A percentile compares a stretch with the other conserved stretches of the same genome.
Conservation (phyloP, 2,888 invertebrate species). For the Eledona agricola region DNA sequence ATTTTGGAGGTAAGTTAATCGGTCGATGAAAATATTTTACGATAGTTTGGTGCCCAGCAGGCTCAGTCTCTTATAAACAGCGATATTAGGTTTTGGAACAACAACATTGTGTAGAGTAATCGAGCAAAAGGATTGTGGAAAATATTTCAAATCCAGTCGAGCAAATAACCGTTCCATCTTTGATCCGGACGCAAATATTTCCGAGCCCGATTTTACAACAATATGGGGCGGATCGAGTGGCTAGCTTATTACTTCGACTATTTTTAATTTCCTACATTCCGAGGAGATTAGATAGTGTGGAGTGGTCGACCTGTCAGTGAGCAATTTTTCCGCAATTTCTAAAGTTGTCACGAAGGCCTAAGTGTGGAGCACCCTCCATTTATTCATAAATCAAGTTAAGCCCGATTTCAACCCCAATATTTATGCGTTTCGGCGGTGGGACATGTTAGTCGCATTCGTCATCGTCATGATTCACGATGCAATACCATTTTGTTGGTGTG, state of each 20-base stretch:
- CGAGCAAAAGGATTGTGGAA: conserved; percentile 56
- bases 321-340: conserved; percentile 42
- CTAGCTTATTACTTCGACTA: no score
- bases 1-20: no score
- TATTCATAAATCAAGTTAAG: conserved; percentile 50
- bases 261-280: conserved; percentile 3
- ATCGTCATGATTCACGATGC: conserved; percentile 46
- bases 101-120: conserved; percentile 60
- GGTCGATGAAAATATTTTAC: no score
- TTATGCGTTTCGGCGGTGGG: conserved; percentile 43
- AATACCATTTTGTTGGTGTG: conserved; percentile 22
- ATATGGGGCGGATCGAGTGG: no score
- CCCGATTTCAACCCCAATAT: conserved; percentile 48
- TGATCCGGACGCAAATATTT: conserved; percentile 55
- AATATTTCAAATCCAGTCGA: conserved; percentile 48
- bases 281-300: no score
- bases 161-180: conserved; percentile 55
- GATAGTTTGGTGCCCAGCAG: no score
- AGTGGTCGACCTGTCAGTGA: no score
- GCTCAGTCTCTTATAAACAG: no score
- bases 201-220: no score
- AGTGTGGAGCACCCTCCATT: conserved; percentile 36
- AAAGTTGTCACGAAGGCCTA: conserved; percentile 44
- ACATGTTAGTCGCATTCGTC: conserved; percentile 41
- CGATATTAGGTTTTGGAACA: conserved; percentile 63